Evolutionary conservation across 2,113 vertebrate genomes (phyloP), one percentile per base, ranked within the genome.

Genomic region (Cyrtonyx montezumae): DNA sequence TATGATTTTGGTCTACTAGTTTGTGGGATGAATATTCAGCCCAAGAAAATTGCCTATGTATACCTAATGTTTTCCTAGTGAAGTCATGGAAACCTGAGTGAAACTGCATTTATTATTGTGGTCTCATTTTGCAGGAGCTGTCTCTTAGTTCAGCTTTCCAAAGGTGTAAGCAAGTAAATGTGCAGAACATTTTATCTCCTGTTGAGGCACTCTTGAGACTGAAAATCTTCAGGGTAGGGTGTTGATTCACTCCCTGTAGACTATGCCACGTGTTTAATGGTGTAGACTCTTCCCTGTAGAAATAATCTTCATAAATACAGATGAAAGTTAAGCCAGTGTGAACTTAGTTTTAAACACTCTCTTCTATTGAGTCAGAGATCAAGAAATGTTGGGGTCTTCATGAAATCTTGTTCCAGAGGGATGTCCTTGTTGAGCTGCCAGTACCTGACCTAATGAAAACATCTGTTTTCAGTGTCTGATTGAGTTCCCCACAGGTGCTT

Each of bases 231-330:
- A 68, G 62, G 61, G 56, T 11, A 78, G 62, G 61, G 58, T 74
- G 90, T 46, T 61, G 53, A 81, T 70, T 88, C 69, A 55, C 49
- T 87, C 71, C 51, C 79, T 73, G 40, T 55, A 40, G 59, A 18
- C n/a, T 19, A 30, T 74, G 16, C 0, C 8, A 10, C 49, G 8
- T 94, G 87, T 88, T 76, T 51, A 26, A 70, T 87, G 26, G 34
- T 46, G 66, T 81, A 58, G 14, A 18, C 15, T 56, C 25, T 68
- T 73, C 45, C 19, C 43, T 65, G 8, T 26, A 30, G 3, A 67
- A 75, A 34, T 30, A 40, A 26, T 21, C 21, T 3, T 36, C 42
- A 11, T 82, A 45, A 71, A 65, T 43, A 14, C 37, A 8, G 62
- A 28, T 18, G 37, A 9, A 1, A 53, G 32, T 4, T 34, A 59